These are phyloP conservation scores for Urocyon cinereoargenteus DNA, from an alignment of 2,797 vertebrate genomes.

Conservation along the genomic window DNA sequence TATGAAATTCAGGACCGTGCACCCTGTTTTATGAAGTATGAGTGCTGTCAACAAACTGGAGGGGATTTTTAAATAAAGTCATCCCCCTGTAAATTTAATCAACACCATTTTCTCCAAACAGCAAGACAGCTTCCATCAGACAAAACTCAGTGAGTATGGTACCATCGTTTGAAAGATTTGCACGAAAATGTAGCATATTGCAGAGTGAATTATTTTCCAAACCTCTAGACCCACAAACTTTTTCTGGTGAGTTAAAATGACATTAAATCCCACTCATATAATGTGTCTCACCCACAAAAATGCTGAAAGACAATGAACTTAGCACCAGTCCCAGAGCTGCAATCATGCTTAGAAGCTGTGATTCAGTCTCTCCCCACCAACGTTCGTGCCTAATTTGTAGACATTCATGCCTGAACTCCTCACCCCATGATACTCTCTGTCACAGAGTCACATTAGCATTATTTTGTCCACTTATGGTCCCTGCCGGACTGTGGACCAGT, in stretches of 20 bases:
- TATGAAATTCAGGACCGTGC: constrained; percentile 85
- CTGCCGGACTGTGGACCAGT: background rate
- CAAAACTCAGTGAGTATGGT: constrained; percentile 64
- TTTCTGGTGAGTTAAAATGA: constrained; percentile 62
- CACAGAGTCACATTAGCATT: background rate
- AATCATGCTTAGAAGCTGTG: constrained; percentile 44
- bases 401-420: background rate
- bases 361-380: constrained; percentile 44
- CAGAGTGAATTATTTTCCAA: constrained; percentile 13
- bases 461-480: background rate
- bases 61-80: constrained; percentile 87
- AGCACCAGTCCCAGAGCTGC: constrained; percentile 49
- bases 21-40: constrained; percentile 83
- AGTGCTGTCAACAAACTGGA: constrained; percentile 83
- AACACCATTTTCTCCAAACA: constrained; percentile 79
- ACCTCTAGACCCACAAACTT: constrained; percentile 46
- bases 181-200: constrained; percentile 64
- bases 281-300: constrained; percentile 66
- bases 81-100: constrained; percentile 79
- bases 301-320: constrained; percentile 51
- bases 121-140: constrained; percentile 71
- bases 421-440: background rate
- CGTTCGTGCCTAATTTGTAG: background rate
- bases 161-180: constrained; percentile 72
- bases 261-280: constrained; percentile 60